Evolutionary conservation across 64 coral and sea anemone species (phyloP).

Genomic region (Exaiptasia diaphana): DNA sequence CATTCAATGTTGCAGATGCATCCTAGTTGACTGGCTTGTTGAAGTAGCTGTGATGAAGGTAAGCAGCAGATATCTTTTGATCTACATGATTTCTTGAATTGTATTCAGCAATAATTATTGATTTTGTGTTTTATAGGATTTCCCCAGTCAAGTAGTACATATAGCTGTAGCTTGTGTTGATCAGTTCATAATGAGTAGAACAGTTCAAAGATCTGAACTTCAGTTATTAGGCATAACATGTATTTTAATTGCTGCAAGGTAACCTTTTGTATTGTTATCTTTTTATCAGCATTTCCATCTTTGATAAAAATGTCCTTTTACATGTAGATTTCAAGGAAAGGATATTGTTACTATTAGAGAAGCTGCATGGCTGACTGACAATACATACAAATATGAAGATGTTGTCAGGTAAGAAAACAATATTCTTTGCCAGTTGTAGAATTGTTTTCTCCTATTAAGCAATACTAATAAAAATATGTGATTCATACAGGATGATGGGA

Average conservation of each 20-base stretch:
- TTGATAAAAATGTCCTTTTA: neutral
- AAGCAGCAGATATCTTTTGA: neutral
- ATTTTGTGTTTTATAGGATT: constrained; percentile 59
- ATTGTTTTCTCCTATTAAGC: neutral
- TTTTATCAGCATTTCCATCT: neutral
- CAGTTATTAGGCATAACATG: constrained; percentile 87
- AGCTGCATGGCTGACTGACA: constrained; percentile 85
- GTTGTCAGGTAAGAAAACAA: constrained; percentile 67
- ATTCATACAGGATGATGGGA: constrained; percentile 75
- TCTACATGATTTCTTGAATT: too few relatives aligned
- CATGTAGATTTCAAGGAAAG: constrained; percentile 79
- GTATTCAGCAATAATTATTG: neutral
- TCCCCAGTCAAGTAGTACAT: constrained; percentile 84
- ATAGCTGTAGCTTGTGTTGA: constrained; percentile 85
- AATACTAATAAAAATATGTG: neutral
- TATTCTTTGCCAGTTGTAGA: neutral
- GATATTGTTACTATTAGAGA: constrained; percentile 92
- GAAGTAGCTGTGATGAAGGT: constrained; percentile 97
- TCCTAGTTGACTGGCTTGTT: constrained; percentile 91
- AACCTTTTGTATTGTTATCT: neutral
- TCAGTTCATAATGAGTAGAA: constrained; percentile 79
- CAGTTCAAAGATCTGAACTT: constrained; percentile 81
- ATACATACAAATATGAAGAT: constrained; percentile 90
- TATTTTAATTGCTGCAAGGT: constrained; percentile 89
- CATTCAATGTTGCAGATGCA: too few relatives aligned